Evolutionary conservation across 2,888 invertebrate genomes (phyloP).

Genomic region (Fragum whitleyi): DNA sequence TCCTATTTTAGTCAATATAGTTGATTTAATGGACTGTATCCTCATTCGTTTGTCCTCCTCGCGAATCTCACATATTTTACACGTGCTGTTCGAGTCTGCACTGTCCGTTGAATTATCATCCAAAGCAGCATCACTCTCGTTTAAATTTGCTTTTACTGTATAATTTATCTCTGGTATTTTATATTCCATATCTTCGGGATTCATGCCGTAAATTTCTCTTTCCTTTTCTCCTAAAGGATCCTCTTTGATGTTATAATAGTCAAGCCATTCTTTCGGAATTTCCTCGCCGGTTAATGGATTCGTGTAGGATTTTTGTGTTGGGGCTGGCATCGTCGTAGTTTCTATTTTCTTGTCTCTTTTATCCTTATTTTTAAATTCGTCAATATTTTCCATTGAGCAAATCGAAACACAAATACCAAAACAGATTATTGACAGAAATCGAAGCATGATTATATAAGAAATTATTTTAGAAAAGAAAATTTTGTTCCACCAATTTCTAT

Average conservation of each 20-base stretch:
- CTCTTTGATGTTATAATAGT: constrained; percentile 45
- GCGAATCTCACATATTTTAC: constrained; percentile 61
- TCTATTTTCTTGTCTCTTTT: constrained; percentile 2
- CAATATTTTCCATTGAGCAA: constrained; percentile 45
- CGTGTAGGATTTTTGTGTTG: neutral
- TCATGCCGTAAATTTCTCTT: constrained; percentile 19
- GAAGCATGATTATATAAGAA: constrained; percentile 18
- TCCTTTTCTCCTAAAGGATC: constrained; percentile 42
- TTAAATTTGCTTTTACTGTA: constrained; percentile 2
- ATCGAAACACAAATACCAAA: constrained; percentile 48
- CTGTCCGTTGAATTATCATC: constrained; percentile 13
- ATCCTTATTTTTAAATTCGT: constrained; percentile 15
- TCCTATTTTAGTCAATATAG: constrained; percentile 71
- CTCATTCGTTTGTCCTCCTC: constrained; percentile 63
- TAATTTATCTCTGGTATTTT: constrained; percentile 3
- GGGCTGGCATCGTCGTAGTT: neutral
- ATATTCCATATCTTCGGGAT: neutral
- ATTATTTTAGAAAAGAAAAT: neutral
- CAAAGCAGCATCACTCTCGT: neutral
- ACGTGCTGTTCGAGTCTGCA: constrained; percentile 24
- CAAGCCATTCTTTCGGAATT: constrained; percentile 56
- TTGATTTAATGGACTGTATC: constrained; percentile 64
- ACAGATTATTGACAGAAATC: constrained; percentile 40
- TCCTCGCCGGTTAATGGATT: constrained; percentile 38
- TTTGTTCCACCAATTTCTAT: no score